phyloP scores from a whole-genome alignment of 2,113 vertebrate genomes.

The Panurus biarmicus region DNA sequence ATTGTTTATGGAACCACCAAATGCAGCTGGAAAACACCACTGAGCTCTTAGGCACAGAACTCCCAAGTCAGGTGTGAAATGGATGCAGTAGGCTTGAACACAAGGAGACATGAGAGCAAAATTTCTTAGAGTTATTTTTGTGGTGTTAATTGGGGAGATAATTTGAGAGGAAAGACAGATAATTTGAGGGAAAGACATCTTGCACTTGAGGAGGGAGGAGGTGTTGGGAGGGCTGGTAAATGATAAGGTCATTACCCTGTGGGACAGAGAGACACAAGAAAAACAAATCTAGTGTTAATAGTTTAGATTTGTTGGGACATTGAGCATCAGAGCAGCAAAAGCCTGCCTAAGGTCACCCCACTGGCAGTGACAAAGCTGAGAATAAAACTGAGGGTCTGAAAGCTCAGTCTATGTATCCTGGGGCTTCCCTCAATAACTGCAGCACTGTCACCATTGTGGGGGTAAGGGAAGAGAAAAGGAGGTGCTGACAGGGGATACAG shows the following conservation, averaged over 20 bases:
- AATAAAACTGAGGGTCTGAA: not conserved
- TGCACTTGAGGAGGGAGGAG: not conserved
- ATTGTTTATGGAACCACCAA: not conserved
- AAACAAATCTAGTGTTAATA: not conserved
- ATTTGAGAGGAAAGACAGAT: not conserved
- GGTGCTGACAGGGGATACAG: not conserved
- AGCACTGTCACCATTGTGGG: fast-evolving
- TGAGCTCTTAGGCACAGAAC: not conserved
- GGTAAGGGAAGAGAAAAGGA: not conserved
- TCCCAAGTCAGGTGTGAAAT: not conserved
- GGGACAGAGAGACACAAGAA: not conserved
- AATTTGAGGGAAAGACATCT: not conserved
- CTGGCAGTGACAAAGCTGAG: not conserved
- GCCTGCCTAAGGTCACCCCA: not conserved
- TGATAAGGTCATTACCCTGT: not conserved
- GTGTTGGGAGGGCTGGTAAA: not conserved
- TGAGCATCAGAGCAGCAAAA: not conserved
- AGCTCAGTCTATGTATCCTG: not conserved
- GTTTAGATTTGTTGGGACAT: fast-evolving
- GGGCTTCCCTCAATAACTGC: not conserved
- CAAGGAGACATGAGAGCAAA: not conserved
- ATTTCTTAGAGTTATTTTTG: not conserved
- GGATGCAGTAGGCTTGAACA: not conserved
- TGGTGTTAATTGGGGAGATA: not conserved
- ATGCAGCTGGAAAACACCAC: not conserved